Evolutionary conservation across 2,888 invertebrate species (phyloP).

Genomic region (Coenonympha arcania): DNA sequence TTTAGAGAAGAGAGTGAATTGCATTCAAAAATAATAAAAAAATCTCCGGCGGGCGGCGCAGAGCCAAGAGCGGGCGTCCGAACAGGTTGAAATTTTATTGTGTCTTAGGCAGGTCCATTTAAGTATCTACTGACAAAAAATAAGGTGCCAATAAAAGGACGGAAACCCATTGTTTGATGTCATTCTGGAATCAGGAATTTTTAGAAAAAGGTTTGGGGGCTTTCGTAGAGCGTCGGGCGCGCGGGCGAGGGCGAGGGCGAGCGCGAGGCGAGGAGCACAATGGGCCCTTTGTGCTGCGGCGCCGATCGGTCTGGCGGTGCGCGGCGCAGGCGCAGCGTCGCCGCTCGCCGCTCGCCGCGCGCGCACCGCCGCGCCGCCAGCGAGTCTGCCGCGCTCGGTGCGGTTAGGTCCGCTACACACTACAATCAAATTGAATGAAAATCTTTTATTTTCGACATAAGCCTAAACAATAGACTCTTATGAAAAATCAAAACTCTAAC

Average conservation of each 20-base stretch:
- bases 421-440: background rate
- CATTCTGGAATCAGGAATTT: constrained; percentile 70
- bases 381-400: constrained; percentile 42
- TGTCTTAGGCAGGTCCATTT: constrained; percentile 62
- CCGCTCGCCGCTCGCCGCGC: constrained; percentile 37
- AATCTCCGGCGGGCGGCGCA: constrained; percentile 33
- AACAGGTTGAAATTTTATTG: constrained; percentile 68
- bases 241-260: constrained; percentile 42
- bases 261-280: constrained; percentile 47
- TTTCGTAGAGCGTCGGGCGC: constrained; percentile 57
- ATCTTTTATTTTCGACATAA: too few species aligned
- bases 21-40: constrained; percentile 19
- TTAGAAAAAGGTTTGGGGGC: constrained; percentile 57
- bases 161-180: constrained; percentile 72
- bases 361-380: constrained; percentile 44
- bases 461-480: too few species aligned
- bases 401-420: constrained; percentile 11
- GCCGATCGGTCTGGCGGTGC: constrained; percentile 65
- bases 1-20: background rate
- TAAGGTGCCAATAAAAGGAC: constrained; percentile 74
- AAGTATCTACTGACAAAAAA: constrained; percentile 66
- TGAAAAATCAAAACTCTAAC: too few species aligned
- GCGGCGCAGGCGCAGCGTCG: constrained; percentile 35
- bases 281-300: constrained; percentile 70
- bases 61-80: too few species aligned